Conservation (phyloP, 2,888 invertebrate species). For the Crocallis elinguaria region DNA sequence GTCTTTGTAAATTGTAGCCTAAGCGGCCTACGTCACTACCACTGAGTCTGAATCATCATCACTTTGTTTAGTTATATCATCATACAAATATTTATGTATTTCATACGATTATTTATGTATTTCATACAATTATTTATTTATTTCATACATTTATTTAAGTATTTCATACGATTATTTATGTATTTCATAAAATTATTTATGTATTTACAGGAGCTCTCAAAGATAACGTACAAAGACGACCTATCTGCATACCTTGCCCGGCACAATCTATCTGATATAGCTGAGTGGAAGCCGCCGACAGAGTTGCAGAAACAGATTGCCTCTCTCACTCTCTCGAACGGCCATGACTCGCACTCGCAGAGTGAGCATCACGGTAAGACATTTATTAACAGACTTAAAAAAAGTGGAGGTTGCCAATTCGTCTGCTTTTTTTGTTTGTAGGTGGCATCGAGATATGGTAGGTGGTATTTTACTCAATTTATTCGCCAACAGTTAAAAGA, state of each 20-base stretch:
- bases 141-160: too few relatives aligned
- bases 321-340: conserved; percentile 69
- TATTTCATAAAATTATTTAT: background rate
- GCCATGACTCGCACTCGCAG: conserved; percentile 51
- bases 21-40: too few relatives aligned
- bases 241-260: conserved; percentile 71
- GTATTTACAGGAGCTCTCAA: conserved; percentile 71
- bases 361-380: conserved; percentile 21
- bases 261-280: conserved; percentile 66
- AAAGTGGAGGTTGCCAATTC: background rate
- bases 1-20: too few relatives aligned
- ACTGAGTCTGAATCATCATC: too few relatives aligned
- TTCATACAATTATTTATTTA: too few relatives aligned
- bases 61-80: too few relatives aligned
- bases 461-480: background rate
- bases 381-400: background rate
- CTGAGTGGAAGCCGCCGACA: conserved; percentile 70
- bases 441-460: too few relatives aligned
- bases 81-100: too few relatives aligned
- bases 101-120: too few relatives aligned
- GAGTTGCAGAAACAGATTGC: conserved; percentile 71
- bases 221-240: conserved; percentile 84
- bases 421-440: too few relatives aligned
- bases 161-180: too few relatives aligned
- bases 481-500: too few relatives aligned